Conservation (phyloP, 2,888 invertebrate genomes). For the Cybosia mesomella region DNA sequence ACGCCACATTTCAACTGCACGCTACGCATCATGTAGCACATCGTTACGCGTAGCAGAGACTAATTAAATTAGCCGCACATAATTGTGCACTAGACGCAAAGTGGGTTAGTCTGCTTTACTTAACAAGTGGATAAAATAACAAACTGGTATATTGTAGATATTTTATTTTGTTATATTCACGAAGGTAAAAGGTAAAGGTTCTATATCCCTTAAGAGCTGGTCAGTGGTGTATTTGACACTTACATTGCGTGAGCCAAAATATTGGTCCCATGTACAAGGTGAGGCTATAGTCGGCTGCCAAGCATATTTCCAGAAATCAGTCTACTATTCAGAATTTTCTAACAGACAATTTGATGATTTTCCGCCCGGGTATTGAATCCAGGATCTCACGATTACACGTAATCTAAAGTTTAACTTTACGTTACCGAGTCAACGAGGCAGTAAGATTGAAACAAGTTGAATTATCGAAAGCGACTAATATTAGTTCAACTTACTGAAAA, state of each 20-base stretch:
- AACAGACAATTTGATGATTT: background rate
- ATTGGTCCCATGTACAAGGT: too few relatives aligned
- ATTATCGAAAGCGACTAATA: background rate
- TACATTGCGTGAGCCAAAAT: background rate
- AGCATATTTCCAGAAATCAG: too few relatives aligned
- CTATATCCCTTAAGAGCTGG: background rate
- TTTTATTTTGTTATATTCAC: slow-evolving; percentile 4
- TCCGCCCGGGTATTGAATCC: background rate
- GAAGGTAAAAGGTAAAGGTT: too few relatives aligned
- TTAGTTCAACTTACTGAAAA: background rate
- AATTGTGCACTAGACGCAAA: slow-evolving; percentile 24
- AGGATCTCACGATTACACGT: background rate
- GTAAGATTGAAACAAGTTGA: background rate
- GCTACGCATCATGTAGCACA: slow-evolving; percentile 28
- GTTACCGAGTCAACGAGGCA: background rate
- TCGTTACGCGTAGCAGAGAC: slow-evolving; percentile 21
- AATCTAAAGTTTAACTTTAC: background rate
- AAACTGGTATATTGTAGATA: too few relatives aligned
- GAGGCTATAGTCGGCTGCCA: too few relatives aligned
- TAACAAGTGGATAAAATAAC: background rate
- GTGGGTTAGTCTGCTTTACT: slow-evolving; percentile 17
- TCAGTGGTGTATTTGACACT: background rate
- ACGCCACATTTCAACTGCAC: slow-evolving; percentile 27
- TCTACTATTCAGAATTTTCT: background rate
- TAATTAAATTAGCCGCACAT: slow-evolving; percentile 31